Conservation (phyloP, 1,140 invertebrate genomes). For the Liolophura sinensis region DNA sequence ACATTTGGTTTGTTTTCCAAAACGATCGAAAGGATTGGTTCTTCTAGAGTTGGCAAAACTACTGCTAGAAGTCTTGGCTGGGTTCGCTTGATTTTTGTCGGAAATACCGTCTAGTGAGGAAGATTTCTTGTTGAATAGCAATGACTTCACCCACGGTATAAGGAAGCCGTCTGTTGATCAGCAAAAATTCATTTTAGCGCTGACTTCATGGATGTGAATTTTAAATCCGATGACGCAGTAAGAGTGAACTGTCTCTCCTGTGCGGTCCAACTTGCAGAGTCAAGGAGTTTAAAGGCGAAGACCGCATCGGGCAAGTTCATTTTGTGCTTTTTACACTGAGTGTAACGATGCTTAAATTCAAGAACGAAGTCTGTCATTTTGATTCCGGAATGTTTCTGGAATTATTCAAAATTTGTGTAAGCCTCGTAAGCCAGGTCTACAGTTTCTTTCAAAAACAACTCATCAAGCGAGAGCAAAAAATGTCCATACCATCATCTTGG, state of each 20-base stretch:
- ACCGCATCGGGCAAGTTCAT: conserved; percentile 19
- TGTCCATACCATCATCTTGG: too few relatives aligned
- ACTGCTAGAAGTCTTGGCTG: too few relatives aligned
- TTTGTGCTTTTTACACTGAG: conserved; percentile 14
- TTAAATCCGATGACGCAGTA: conserved; percentile 13
- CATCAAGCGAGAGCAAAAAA: too few relatives aligned
- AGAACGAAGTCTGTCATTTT: conserved; percentile 19
- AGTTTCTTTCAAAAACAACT: too few relatives aligned
- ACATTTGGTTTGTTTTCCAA: conserved; percentile 1
- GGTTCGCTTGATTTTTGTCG: too few relatives aligned
- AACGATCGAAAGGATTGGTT: background rate
- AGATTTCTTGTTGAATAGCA: too few relatives aligned
- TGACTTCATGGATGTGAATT: conserved; percentile 14
- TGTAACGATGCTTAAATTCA: conserved; percentile 20
- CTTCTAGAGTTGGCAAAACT: background rate
- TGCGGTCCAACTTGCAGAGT: conserved; percentile 11
- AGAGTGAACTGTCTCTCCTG: conserved; percentile 20
- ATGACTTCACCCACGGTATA: too few relatives aligned
- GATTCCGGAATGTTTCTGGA: conserved; percentile 10
- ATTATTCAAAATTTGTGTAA: conserved; percentile 21
- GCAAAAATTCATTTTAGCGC: conserved; percentile 16
- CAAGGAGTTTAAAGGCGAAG: conserved; percentile 20
- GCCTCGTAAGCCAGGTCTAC: conserved; percentile 9
- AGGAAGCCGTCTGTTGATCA: background rate
- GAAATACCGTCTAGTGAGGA: too few relatives aligned